Percentiles rank a stretch among this genome's conserved stretches.
These are phyloP conservation scores for Cassiopea andromeda DNA, from an alignment of 30 jellyfish, hydroid and myxozoan species.

Conservation along the genomic window DNA sequence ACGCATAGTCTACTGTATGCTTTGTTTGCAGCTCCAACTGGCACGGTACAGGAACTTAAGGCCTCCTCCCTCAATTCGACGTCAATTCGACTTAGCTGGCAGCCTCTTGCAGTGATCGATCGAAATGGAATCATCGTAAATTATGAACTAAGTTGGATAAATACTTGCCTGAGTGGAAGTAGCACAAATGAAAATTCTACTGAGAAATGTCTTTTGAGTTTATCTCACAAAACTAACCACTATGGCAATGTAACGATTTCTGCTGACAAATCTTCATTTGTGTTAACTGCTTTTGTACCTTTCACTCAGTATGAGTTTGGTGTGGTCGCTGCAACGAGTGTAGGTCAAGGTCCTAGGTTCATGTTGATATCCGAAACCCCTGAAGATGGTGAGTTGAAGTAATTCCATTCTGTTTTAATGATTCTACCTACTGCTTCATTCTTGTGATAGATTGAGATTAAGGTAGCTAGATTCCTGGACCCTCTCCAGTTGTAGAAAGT, in stretches of 20 bases:
- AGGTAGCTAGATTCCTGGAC: background rate
- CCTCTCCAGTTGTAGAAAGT: background rate
- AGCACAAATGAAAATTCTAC: background rate
- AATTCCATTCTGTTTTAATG: background rate
- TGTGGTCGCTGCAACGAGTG: constrained; percentile 8
- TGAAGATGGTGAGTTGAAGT: constrained; percentile 19
- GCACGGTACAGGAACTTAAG: background rate
- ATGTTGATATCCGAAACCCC: background rate
- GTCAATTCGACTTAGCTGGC: background rate
- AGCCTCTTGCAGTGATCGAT: background rate
- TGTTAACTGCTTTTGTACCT: background rate
- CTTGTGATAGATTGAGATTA: background rate
- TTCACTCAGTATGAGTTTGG: background rate
- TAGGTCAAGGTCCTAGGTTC: constrained; percentile 12
- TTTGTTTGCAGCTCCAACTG: constrained; percentile 23
- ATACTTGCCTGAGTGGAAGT: background rate
- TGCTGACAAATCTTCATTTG: background rate
- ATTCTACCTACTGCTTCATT: background rate
- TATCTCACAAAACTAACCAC: constrained; percentile 20
- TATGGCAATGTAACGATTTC: background rate
- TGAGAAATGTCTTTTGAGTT: constrained; percentile 11
- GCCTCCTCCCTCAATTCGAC: background rate
- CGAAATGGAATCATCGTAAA: constrained; percentile 14
- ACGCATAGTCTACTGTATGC: too few relatives aligned
- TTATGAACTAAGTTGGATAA: constrained; percentile 13